phyloP scores from a whole-genome alignment of 2,113 vertebrate species.

The Ploceus nigricollis region DNA sequence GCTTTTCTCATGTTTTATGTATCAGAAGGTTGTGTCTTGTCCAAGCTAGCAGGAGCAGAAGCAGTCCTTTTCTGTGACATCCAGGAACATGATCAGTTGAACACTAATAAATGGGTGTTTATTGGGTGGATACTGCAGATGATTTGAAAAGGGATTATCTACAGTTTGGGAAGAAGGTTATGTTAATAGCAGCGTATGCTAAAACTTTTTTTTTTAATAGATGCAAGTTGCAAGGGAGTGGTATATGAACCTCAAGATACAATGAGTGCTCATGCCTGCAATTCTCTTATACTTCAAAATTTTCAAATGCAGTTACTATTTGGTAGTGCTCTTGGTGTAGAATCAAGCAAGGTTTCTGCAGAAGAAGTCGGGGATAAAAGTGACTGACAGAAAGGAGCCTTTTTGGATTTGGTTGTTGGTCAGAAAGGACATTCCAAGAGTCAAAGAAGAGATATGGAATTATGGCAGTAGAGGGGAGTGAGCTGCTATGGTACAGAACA shows the following conservation, averaged over 20 bases:
- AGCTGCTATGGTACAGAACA: neutral
- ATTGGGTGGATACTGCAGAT: neutral
- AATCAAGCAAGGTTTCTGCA: neutral
- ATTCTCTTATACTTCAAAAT: neutral
- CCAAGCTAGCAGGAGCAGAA: neutral
- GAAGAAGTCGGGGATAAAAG: neutral
- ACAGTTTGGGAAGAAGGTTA: neutral
- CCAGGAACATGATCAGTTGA: neutral
- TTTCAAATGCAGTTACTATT: neutral
- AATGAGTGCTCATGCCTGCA: neutral
- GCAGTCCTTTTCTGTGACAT: neutral
- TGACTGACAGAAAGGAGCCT: neutral
- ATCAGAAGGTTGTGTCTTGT: neutral
- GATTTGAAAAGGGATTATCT: neutral
- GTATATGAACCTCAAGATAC: neutral
- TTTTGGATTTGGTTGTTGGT: neutral
- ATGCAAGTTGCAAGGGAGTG: neutral
- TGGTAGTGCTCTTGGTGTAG: neutral
- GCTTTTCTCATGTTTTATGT: conserved; percentile 27
- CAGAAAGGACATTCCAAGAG: neutral
- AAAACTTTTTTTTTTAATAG: neutral
- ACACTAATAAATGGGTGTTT: neutral
- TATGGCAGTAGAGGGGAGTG: neutral
- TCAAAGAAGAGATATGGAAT: neutral
- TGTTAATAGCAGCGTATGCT: neutral